Base-by-base conservation (phyloP, 2,888 invertebrate species). In the Macaria liturata region DNA sequence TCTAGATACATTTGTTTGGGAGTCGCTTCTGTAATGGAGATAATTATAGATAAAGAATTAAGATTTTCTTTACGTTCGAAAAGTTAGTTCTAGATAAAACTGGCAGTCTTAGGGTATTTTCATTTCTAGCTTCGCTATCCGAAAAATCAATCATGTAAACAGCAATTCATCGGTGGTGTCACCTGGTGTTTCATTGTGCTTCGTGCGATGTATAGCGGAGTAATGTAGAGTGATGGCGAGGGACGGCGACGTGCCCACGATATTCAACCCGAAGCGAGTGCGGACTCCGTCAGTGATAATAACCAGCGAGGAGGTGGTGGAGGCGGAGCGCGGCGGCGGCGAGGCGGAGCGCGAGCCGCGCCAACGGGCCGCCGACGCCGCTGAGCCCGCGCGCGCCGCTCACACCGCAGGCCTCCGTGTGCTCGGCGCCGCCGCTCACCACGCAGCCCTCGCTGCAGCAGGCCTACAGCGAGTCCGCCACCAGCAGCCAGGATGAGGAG, bases 161-260 rank as follows among this genome's bases (percentile, higher is more conserved):
- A 37, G 34, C 34, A 37, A 7, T 37, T 3, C 5, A 20, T 20
- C 20, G 20, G 20, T 20, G 20, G 20, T 20, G 20, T 20, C 20
- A 20, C 39, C 39, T 2, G 8, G 8, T 51, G 34, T 44, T 53
- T 34, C 9, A n/a, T 32, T 49, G 46, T n/a, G 31, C 9, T 49
- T 9, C 3, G 34, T 6, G 45, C 31, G 42, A 62, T 64, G 62
- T 46, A 42, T 40, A 20, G 39, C 7, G 32, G n/a, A n/a, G 55
- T 55, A 45, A 47, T 49, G 61, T 54, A 49, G 59, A 58, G 81
- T 73, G 57, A 95, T 95, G 95, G 94, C 94, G 68, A 92, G 94
- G 69, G 95, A 95, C 93, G 95, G 94, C 73, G 96, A 96, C 83
- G 94, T 96, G 87, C 95, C 96, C 68, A 96, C 96, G 68, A 96